Evolutionary conservation across 2,113 vertebrate genomes (phyloP), one percentile per base, ranked within the genome.

Genomic region (Poeciliopsis turrubarensis): DNA sequence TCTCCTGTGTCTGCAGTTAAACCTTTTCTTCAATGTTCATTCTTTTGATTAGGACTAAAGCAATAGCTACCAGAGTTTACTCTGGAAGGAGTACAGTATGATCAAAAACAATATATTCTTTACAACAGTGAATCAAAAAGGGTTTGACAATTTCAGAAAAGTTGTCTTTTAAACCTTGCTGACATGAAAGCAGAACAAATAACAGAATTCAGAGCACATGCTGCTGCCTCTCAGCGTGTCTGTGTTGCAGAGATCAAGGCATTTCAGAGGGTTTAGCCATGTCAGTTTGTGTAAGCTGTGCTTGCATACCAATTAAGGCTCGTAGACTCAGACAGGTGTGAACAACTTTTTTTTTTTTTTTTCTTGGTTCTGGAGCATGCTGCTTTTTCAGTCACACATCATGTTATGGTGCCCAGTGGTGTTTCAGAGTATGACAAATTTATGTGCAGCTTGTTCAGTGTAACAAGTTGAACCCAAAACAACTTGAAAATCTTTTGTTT

Each of bases 1-100:
- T 54, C 26, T 41, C 26, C 72, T 72, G 37, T 15, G 68, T 75
- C 76, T 74, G 84, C 78, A 80, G 70, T 79, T 81, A 13, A 66
- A 72, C 4, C 13, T 15, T 41, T 41, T 41, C 15, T 73, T 51
- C 81, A 34, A 79, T n/a, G 5, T 22, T 9, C n/a, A 7, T n/a
- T 57, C 41, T 31, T 71, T 30, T 60, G 57, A 67, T 65, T 66
- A 62, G 70, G n/a, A 29, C 14, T 57, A 73, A 57, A 81, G 64
- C 66, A 65, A 65, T 68, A 30, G 26, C 29, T 74, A 22, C 64
- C 31, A 34, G 60, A 63, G 68, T 77, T 4, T 39, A 54, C 37
- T 68, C 30, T 73, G 41, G 51, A 3, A 79, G 54, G 75, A 54
- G 19, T 26, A n/a, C 65, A 60, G 30, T 6, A 54, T 17, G 29